Base-by-base conservation (phyloP, 2,888 invertebrate species). In the Linyphia triangularis region DNA sequence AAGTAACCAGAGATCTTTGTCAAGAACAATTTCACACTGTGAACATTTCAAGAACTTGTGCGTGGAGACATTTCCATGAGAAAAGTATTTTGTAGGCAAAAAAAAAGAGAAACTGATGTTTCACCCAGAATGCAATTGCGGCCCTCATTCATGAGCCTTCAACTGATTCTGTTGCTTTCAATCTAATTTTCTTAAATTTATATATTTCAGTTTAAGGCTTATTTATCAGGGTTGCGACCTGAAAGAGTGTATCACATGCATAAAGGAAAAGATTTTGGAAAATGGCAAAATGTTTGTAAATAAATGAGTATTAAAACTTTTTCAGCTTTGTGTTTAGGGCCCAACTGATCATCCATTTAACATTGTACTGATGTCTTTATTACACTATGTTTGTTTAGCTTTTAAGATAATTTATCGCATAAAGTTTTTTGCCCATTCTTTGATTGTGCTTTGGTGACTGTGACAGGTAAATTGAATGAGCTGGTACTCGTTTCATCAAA, bases 391-490 rank as follows among this genome's bases (percentile, higher is more conserved):
- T 86, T 88, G 86, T 88, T 88, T 88, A 81, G 86, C 86, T 88
- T 88, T 88, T 88, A 88, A 88, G 81, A 88, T 88, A 81, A 88
- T 88, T 88, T 88, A 88, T 88, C 73, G 79, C 86, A 81, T 88
- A 81, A 67, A 75, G 43, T 63, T 51, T 33, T 81, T 73, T 81
- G 81, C 81, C 75, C 86, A 72, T 79, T 43, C 75, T 81, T 88
- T 75, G 81, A 81, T 75, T 88, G 86, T 88, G 81, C 75, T 88
- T n/a, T 88, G 86, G 86, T 88, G 75, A 88, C 57, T 88, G 81
- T 88, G 82, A 65, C 83, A 72, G 69, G 83, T 77, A 63, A 72
- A 73, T 30, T 81, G 86, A 86, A 81, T 77, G 88, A 88, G 88
- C 88, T 88, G 88, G 88, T 78, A 88, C 88, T 88, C 88, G 77